Conservation (phyloP, 2,797 vertebrate species). For the Hippoglossus hippoglossus region DNA sequence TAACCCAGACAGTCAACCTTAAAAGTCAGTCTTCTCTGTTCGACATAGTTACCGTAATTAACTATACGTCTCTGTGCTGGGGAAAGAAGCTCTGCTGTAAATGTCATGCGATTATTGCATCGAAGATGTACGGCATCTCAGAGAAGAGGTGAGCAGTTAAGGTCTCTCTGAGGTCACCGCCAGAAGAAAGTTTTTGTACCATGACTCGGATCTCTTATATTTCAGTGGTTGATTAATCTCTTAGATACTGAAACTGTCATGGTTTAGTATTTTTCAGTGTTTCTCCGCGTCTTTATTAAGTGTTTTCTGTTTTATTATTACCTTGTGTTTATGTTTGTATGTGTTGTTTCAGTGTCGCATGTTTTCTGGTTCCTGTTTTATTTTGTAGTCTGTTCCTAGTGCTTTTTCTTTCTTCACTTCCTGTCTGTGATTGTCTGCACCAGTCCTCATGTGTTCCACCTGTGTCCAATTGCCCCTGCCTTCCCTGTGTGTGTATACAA, state of each 20-base stretch:
- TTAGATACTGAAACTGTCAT: not conserved
- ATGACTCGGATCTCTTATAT: not conserved
- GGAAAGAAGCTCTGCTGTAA: constrained; percentile 32
- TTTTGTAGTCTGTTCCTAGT: no score
- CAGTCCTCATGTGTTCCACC: no score
- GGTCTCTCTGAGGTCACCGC: not conserved
- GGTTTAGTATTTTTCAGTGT: no score
- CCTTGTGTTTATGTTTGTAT: no score
- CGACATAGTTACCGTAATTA: constrained; percentile 18
- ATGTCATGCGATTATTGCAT: constrained; percentile 47
- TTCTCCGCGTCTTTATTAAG: no score
- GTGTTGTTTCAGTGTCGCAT: no score
- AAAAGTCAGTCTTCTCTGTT: constrained; percentile 40
- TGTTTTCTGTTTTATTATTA: no score
- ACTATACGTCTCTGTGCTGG: constrained; percentile 1
- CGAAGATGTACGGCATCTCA: not conserved
- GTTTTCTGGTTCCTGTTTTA: no score
- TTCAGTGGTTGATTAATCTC: not conserved
- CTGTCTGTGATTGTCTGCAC: no score
- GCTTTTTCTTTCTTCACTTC: no score
- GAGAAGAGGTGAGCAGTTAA: constrained; percentile 15
- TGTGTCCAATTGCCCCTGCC: no score
- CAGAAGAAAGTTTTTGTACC: not conserved
- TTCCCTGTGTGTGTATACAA: no score
- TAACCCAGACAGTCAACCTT: constrained; percentile 29